Base-by-base conservation (phyloP, 1,140 invertebrate genomes). In the Magallana ariakensis region DNA sequence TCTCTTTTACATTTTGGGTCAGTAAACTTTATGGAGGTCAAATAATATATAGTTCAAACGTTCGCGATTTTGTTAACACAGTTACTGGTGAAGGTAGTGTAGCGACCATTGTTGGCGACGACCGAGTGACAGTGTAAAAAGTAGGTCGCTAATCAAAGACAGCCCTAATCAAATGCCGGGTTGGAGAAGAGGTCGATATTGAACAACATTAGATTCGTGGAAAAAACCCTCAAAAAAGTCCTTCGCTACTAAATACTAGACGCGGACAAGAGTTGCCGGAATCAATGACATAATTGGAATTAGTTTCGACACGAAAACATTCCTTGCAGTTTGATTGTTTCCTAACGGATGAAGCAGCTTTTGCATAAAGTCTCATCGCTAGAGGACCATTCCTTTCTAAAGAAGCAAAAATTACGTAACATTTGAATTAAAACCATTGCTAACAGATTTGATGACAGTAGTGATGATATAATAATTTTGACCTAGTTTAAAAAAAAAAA, bases 231-330 rank as follows among this genome's bases (percentile, higher is more conserved):
- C 33, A 46, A 5, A n/a, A n/a, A n/a, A 2, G 33, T 5, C 33
- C 22, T 75, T 19, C 7, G 13, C 22, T 4, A 46, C 22, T 75
- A 19, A 75, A 75, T 75, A 75, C 7, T 26, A 22, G 33, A 75
- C 19, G 33, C 66, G 9, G 66, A 4, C 66, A 13, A 11, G 22
- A 26, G 9, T 75, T 26, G 4, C 3, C 22, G 33, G 8, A 13
- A 75, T 75, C 66, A 26, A 75, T 26, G 10, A 11, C 22, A 11
- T 22, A 26, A 13, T 10, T 26, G 13, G 19, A 26, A 75, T 75
- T 75, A 75, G 22, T 75, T 33, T 75, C 22, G 58, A n/a, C 58
- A 62, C 58, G 58, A 75, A 33, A 26, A 75, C 66, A 75, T 13
- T 33, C 22, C 22, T 19, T 26, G 22, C 33, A 19, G 26, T 33